Evolutionary conservation across 2,113 vertebrate species (phyloP), one percentile per base, ranked within the genome.

Genomic region (Suncus etruscus): DNA sequence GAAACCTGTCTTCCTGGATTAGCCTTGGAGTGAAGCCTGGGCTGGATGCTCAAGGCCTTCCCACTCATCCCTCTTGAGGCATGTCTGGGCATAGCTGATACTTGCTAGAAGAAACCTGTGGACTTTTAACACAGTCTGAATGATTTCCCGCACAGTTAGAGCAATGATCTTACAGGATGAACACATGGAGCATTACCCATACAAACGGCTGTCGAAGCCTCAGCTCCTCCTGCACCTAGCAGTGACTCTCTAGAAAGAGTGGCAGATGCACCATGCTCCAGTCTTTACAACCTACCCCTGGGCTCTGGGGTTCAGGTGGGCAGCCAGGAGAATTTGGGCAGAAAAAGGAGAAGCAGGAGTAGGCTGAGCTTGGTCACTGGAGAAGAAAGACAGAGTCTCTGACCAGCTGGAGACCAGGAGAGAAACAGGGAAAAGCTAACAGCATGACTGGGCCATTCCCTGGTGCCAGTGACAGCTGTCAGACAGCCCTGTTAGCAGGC

Each of bases 101-200:
- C 27, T 51, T 25, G 25, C 39, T 39, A 39, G 6, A 24, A 74
- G 51, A 69, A 58, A 72, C 87, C 31, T 2, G 0, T 14, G 39
- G 16, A 12, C 10, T 72, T 51, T 76, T 58, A 15, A n/a, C 20
- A 58, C 39, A 12, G 27, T 18, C 25, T 0, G 74, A 18, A 7
- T 48, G 66, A 39, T 48, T 54, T 58, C 70, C 86, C 27, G 25
- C 9, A 5, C 6, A 15, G 11, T 10, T 27, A 81, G 8, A 31
- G 66, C 6, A 61, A 20, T 0, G n/a, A 29, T 6, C 11, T 3
- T 9, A 0, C 0, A 22, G 39, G 39, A 4, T 31, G 68, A 63
- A 22, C 58, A 20, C 12, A 3, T 61, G 58, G 58, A 61, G 15
- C 18, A 61, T 20, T 20, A 20, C 58, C 58, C 18, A 16, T 61